phyloP scores from a whole-genome alignment of 2,797 vertebrate species.

The Salarias fasciatus region DNA sequence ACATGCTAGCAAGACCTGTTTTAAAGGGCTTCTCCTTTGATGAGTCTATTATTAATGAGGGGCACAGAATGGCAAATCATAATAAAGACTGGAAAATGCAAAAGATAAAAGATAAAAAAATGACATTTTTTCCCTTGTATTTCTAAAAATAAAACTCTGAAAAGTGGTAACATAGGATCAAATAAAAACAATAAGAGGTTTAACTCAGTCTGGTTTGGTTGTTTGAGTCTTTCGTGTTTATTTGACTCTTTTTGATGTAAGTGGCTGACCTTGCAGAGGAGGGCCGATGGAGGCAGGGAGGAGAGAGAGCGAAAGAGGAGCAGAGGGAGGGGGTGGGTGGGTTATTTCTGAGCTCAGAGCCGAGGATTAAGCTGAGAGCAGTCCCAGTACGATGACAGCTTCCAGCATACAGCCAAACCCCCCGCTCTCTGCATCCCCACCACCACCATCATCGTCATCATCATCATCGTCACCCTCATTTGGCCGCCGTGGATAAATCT shows the following conservation, averaged over 20 bases:
- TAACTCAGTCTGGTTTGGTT: not conserved
- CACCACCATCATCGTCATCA: slow-evolving; percentile 58
- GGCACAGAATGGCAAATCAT: no score
- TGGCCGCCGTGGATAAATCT: slow-evolving; percentile 49
- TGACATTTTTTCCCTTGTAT: no score
- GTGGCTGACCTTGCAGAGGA: slow-evolving; percentile 65
- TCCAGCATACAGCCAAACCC: slow-evolving; percentile 75
- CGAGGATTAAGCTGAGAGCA: slow-evolving; percentile 80
- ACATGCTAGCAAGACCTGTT: no score
- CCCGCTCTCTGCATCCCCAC: slow-evolving; percentile 45
- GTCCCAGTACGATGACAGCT: slow-evolving; percentile 82
- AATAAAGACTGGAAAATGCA: no score
- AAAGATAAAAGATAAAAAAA: no score
- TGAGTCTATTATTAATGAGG: no score
- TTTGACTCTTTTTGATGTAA: not conserved
- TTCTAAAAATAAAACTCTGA: no score
- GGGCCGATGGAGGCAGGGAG: slow-evolving; percentile 57
- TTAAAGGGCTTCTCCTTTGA: no score
- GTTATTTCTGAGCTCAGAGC: slow-evolving; percentile 78
- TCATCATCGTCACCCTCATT: slow-evolving; percentile 48
- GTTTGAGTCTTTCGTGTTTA: no score
- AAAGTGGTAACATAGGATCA: no score
- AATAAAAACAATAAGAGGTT: no score
- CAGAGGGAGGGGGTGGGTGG: slow-evolving; percentile 59
- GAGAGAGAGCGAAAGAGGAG: slow-evolving; percentile 35